phyloP scores from a whole-genome alignment of 2,888 invertebrate species.

The Callyntrura guangdongensis region DNA sequence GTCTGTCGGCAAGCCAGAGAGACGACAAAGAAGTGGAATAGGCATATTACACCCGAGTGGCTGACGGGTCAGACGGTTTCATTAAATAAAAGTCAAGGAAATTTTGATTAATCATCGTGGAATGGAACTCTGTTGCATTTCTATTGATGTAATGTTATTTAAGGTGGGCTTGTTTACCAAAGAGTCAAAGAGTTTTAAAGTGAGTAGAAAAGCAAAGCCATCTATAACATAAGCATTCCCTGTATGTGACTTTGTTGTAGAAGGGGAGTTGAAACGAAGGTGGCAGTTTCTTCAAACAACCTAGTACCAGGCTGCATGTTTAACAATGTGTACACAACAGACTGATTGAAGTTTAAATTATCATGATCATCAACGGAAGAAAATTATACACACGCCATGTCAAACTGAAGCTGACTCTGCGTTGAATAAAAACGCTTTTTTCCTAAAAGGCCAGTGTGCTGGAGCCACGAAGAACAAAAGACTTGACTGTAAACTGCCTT shows the following conservation, averaged over 20 bases:
- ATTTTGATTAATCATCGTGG: constrained; percentile 81
- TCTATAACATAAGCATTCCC: neutral
- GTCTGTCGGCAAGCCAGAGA: constrained; percentile 55
- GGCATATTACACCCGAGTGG: constrained; percentile 67
- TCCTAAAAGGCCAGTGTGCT: neutral
- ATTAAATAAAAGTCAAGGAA: constrained; percentile 71
- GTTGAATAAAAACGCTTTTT: constrained; percentile 28
- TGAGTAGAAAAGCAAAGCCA: constrained; percentile 50
- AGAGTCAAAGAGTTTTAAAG: constrained; percentile 53
- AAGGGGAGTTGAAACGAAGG: constrained; percentile 20
- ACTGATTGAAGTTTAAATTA: constrained; percentile 37
- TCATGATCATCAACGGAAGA: constrained; percentile 52
- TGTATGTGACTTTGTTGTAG: neutral
- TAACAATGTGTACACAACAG: neutral
- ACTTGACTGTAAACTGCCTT: neutral
- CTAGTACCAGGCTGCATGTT: neutral
- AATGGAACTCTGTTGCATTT: neutral
- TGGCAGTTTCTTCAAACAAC: constrained; percentile 17
- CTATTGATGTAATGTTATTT: neutral
- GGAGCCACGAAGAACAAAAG: constrained; percentile 54
- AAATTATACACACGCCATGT: constrained; percentile 75
- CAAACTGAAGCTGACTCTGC: constrained; percentile 46
- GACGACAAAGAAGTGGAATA: constrained; percentile 55
- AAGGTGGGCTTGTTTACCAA: constrained; percentile 67
- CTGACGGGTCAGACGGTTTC: constrained; percentile 69